Conservation (phyloP, 2,797 vertebrate species). For the Myotis vivesi region DNA sequence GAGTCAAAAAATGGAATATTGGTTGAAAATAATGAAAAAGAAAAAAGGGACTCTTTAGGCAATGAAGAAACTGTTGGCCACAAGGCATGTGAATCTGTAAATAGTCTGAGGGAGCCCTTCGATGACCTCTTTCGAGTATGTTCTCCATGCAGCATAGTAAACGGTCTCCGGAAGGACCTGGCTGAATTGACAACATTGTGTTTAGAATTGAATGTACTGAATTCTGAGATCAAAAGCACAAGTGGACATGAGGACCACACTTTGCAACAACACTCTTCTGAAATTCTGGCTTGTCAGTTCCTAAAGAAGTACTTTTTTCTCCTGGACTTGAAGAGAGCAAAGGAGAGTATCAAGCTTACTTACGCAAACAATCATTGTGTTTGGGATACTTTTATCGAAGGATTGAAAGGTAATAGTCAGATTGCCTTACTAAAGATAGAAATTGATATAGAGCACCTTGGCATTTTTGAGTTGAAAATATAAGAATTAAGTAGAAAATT, state of each 20-base stretch:
- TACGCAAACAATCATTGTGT: conserved; percentile 84
- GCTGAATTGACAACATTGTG: conserved; percentile 90
- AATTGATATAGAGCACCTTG: background rate
- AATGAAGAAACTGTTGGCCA: conserved; percentile 38
- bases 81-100: background rate
- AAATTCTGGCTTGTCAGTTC: conserved; percentile 84
- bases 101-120: background rate
- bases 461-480: background rate
- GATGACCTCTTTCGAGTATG: conserved; percentile 78
- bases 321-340: conserved; percentile 91
- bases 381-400: conserved; percentile 89
- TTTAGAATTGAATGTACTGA: conserved; percentile 87
- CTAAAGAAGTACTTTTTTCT: conserved; percentile 93
- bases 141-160: conserved; percentile 84
- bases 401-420: conserved; percentile 89
- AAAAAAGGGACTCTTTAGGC: background rate
- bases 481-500: conserved; percentile 30
- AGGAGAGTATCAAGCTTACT: conserved; percentile 89
- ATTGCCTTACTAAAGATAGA: background rate
- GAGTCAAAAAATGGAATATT: conserved; percentile 57
- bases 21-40: conserved; percentile 56
- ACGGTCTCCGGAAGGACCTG: conserved; percentile 85
- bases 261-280: background rate
- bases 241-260: conserved; percentile 3
- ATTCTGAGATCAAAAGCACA: conserved; percentile 1